phyloP scores from a whole-genome alignment of 2,113 vertebrate genomes.

The Malaclemys terrapin region DNA sequence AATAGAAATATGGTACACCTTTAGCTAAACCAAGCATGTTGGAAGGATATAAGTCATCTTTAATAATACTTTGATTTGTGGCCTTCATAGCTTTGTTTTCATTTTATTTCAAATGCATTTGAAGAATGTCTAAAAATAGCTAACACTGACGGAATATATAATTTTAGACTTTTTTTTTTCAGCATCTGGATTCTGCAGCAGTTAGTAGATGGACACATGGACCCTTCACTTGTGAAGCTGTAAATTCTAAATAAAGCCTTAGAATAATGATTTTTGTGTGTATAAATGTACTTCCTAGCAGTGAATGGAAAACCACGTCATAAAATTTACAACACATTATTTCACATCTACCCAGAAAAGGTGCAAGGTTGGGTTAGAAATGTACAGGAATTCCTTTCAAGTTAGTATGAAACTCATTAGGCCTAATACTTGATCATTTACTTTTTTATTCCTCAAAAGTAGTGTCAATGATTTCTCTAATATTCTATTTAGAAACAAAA shows the following conservation, averaged over 20 bases:
- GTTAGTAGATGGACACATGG: slow-evolving; percentile 38
- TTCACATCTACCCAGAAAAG: background rate
- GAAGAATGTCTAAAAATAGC: slow-evolving; percentile 62
- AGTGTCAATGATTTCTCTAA: slow-evolving; percentile 5
- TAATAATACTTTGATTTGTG: slow-evolving; percentile 23
- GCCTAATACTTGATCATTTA: background rate
- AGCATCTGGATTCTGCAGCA: slow-evolving; percentile 47
- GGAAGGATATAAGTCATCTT: slow-evolving; percentile 41
- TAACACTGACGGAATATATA: slow-evolving; percentile 32
- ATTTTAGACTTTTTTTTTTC: slow-evolving; percentile 39
- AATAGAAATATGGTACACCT: background rate
- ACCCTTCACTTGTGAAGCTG: slow-evolving; percentile 9
- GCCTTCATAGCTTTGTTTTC: slow-evolving; percentile 28
- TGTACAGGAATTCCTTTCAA: background rate
- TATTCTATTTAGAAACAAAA: background rate
- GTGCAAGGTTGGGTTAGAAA: background rate
- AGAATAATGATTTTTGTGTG: slow-evolving; percentile 10
- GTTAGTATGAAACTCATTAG: background rate
- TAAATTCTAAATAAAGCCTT: slow-evolving; percentile 28
- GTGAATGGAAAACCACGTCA: background rate
- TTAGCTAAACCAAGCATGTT: background rate
- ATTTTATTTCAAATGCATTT: slow-evolving; percentile 47
- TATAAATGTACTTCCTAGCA: slow-evolving; percentile 22
- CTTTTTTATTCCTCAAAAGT: background rate
- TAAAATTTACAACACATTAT: background rate